phyloP scores from a whole-genome alignment of 2,797 vertebrate genomes.

The Tamandua tetradactyla region DNA sequence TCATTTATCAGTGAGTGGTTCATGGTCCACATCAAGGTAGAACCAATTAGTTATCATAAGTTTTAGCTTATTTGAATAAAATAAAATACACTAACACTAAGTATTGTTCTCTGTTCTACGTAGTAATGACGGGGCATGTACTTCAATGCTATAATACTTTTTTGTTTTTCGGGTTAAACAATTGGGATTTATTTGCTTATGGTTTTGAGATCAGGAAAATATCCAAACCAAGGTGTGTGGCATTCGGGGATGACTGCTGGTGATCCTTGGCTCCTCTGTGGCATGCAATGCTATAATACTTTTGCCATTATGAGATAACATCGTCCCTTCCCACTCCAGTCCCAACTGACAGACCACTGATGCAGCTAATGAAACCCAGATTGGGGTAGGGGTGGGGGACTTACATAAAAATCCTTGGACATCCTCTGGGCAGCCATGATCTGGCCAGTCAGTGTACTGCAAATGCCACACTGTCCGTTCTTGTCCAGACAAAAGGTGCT shows the following conservation, averaged over 20 bases:
- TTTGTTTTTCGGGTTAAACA: no score
- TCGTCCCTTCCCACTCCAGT: background rate
- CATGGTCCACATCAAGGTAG: background rate
- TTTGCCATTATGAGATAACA: background rate
- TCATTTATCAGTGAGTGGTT: background rate
- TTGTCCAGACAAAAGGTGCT: slow-evolving; percentile 95
- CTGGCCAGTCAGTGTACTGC: slow-evolving; percentile 99
- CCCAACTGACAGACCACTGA: background rate
- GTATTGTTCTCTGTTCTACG: background rate
- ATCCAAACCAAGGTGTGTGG: no score
- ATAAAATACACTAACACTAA: background rate
- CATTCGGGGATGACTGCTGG: no score
- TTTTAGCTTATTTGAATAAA: background rate
- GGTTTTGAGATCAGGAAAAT: no score
- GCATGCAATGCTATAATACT: no score
- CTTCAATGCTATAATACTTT: background rate
- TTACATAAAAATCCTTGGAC: slow-evolving; percentile 97
- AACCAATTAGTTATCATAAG: background rate
- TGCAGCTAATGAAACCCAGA: background rate
- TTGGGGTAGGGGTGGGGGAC: slow-evolving; percentile 70
- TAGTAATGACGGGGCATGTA: background rate
- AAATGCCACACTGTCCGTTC: slow-evolving; percentile 99
- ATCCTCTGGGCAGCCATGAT: slow-evolving; percentile 96
- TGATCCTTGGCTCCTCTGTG: no score
- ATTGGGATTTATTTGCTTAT: no score